These are phyloP conservation scores for Chaunax sp. DNA, from an alignment of 2,797 vertebrate genomes.

Conservation along the genomic window DNA sequence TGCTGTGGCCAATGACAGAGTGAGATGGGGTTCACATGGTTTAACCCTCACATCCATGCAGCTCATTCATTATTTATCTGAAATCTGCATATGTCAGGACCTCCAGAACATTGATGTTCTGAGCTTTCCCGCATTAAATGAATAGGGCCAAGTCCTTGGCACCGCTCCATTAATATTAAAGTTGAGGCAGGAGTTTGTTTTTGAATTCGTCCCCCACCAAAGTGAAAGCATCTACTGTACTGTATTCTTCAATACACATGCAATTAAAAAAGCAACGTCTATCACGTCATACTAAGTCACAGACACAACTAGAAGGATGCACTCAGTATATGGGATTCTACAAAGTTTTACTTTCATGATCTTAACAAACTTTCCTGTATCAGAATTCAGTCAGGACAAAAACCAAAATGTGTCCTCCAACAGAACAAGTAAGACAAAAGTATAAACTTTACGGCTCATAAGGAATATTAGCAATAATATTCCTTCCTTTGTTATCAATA, in stretches of 20 bases:
- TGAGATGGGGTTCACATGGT: not conserved
- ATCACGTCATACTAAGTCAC: too few species aligned
- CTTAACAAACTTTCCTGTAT: too few species aligned
- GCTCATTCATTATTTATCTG: slow-evolving; percentile 23
- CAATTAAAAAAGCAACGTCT: not conserved
- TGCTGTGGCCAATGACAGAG: not conserved
- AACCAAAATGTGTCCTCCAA: too few species aligned
- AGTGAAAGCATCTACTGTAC: not conserved
- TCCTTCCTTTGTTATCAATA: too few species aligned
- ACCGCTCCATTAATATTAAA: slow-evolving; percentile 7
- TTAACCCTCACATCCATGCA: slow-evolving; percentile 8
- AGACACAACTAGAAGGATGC: too few species aligned
- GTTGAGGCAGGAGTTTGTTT: not conserved
- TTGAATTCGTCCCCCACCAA: not conserved
- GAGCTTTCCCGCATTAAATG: not conserved
- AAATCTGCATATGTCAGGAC: not conserved
- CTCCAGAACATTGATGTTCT: too few species aligned
- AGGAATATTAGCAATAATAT: too few species aligned
- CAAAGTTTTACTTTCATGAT: too few species aligned
- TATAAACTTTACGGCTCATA: too few species aligned
- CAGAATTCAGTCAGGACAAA: too few species aligned
- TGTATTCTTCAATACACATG: not conserved
- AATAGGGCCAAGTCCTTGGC: not conserved
- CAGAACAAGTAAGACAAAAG: too few species aligned
- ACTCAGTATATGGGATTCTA: too few species aligned